A percentile compares a stretch with the other conserved stretches of the same genome.
These are phyloP conservation scores for Melipona beecheii DNA, from an alignment of 2,888 invertebrate genomes.

Conservation along the genomic window DNA sequence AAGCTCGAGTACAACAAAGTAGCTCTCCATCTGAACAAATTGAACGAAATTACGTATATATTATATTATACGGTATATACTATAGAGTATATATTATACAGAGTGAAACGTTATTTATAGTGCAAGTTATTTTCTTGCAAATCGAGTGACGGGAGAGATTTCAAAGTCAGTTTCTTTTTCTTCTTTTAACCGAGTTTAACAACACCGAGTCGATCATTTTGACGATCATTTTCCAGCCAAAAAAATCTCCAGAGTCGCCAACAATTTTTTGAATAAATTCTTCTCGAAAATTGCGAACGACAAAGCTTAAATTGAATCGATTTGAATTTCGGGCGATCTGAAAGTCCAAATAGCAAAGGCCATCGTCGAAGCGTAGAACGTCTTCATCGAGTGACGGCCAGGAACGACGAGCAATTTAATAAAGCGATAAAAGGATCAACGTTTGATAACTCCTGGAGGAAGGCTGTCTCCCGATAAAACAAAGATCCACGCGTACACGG, in stretches of 20 bases:
- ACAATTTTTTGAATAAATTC: not conserved
- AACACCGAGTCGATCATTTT: not conserved
- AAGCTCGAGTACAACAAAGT: too few species aligned
- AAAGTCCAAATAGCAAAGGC: not conserved
- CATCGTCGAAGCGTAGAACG: not conserved
- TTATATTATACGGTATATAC: too few species aligned
- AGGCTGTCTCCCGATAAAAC: not conserved
- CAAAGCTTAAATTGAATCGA: not conserved
- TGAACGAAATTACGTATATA: too few species aligned
- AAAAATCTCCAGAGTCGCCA: not conserved
- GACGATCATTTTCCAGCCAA: not conserved
- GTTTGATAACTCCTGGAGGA: not conserved
- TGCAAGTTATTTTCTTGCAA: too few species aligned
- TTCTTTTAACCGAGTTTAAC: too few species aligned
- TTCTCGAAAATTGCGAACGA: not conserved
- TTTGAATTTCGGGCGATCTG: not conserved
- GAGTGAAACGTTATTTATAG: too few species aligned
- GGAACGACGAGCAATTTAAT: not conserved
- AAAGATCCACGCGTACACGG: not conserved
- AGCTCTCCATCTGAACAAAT: too few species aligned
- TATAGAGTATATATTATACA: too few species aligned
- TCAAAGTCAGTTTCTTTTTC: too few species aligned
- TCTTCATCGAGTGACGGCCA: constrained; percentile 3
- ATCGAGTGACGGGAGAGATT: too few species aligned
- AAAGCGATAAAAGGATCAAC: not conserved